Evolutionary conservation across 1,140 invertebrate genomes (phyloP), one percentile per base, ranked within the genome.

Genomic region (Bombus superbus): DNA sequence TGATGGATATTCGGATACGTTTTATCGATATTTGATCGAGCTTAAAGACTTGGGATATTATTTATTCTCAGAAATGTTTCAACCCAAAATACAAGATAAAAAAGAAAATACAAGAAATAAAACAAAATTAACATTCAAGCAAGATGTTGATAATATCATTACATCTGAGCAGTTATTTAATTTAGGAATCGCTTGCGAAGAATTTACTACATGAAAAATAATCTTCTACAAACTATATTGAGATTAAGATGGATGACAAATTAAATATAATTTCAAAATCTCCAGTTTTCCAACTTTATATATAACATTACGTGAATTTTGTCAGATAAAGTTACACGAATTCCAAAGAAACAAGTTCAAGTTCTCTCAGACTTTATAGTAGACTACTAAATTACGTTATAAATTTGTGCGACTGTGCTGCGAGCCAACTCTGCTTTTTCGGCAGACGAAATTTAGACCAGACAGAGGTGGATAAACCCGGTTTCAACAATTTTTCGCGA

Each of bases 351-450:
- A n/a, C 59, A 62, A 62, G 59, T 62, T 62, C 59, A 62, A 62
- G 59, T 28, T 62, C 59, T 62, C 59, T 53, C 47, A 22, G 59
- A 62, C 28, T 62, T n/a, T 62, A n/a, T 28, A 62, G 28, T n/a
- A 62, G 59, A 62, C 59, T 62, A n/a, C 59, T 62, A 62, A 62
- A 62, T 62, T n/a, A 62, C 28, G 59, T 62, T 62, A 62, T 62
- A 53, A 53, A 53, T 4, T n/a, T 62, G 59, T n/a, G 28, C 59
- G 59, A n/a, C 28, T 25, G 59, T 62, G 59, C n/a, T n/a, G 28
- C 10, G 59, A 11, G 28, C 59, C 59, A 62, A 62, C 59, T 62
- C 28, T 28, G 25, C 28, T 62, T 62, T 62, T 62, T n/a, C 59
- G 10, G 28, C 28, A 62, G 59, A 62, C 59, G 59, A 62, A 13